Evolutionary conservation across 2,888 invertebrate genomes (phyloP), one percentile per base, ranked within the genome.

Genomic region (Ischnus inquisitorius): DNA sequence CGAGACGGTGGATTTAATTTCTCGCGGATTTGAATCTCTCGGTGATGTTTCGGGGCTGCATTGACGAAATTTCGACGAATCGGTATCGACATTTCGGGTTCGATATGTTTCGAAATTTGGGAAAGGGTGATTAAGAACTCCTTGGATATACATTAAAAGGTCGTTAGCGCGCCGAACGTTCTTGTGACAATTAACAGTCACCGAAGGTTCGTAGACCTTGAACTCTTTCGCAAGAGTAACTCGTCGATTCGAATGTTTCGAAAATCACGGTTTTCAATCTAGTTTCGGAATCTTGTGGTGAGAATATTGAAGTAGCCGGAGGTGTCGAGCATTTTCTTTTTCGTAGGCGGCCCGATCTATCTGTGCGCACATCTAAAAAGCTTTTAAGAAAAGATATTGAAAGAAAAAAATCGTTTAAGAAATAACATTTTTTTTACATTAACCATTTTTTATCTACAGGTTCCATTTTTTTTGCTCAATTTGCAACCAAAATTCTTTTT

Each of bases 11-110:
- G 78, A 83, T 81, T 81, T 41, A 57, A 68, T 76, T 76, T 76
- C 64, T 71, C 82, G 68, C 51, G 34, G 82, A 80, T 82, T 72
- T 62, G 34, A 48, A 85, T 79, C 81, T 84, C 41, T 60, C 75
- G 48, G 82, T 14, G 19, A 25, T 71, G 5, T 39, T 67, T 65
- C 28, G 34, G 8, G 12, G n/a, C 34, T 34, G 8, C 8, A 34
- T 34, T 34, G 8, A 34, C 34, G 43, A 28, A 48, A 12, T 51
- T 60, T 46, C 46, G 46, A 46, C 46, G 46, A 46, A 46, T 46
- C 12, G 6, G 34, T 46, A 14, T 46, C 46, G 46, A n/a, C n/a
- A 46, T 46, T 46, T 12, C 12, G 12, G 12, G 46, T 46, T 34
- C 34, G 34, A 41, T 28, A 28, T 71, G 5, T 48, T 74, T 65